Conservation (phyloP, 2,888 invertebrate species). For the Nebria brevicollis region DNA sequence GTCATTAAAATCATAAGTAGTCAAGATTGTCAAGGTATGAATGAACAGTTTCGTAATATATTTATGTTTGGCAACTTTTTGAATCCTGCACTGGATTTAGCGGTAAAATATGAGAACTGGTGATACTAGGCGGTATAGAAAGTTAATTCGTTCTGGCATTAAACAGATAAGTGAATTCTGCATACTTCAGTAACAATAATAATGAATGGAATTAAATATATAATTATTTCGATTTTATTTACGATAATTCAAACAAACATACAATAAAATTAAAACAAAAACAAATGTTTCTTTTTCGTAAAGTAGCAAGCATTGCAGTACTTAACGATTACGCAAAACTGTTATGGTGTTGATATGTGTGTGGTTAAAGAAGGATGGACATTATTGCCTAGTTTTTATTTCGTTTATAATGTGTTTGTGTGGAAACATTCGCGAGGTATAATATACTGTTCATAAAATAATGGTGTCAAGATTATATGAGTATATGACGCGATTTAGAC, state of each 20-base stretch:
- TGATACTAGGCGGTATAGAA: constrained; percentile 4
- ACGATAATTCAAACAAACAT: background rate
- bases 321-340: background rate
- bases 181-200: constrained; percentile 22
- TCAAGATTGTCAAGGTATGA: too few relatives aligned
- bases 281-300: background rate
- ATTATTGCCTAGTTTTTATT: constrained; percentile 14
- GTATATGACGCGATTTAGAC: background rate
- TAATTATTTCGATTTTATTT: constrained; percentile 11
- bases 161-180: background rate
- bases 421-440: constrained; percentile 2
- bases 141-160: constrained; percentile 11
- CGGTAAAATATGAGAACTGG: too few relatives aligned
- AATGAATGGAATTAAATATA: constrained; percentile 23
- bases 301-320: background rate
- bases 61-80: too few relatives aligned
- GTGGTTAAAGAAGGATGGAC: constrained; percentile 4
- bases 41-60: too few relatives aligned
- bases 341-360: background rate
- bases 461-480: constrained; percentile 16
- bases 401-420: background rate
- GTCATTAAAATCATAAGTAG: too few relatives aligned
- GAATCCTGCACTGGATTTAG: too few relatives aligned
- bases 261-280: background rate
- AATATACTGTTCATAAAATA: background rate